Evolutionary conservation across 2,797 vertebrate genomes (phyloP), one percentile per base, ranked within the genome.

Genomic region (Acrossocheilus wenchowensis): DNA sequence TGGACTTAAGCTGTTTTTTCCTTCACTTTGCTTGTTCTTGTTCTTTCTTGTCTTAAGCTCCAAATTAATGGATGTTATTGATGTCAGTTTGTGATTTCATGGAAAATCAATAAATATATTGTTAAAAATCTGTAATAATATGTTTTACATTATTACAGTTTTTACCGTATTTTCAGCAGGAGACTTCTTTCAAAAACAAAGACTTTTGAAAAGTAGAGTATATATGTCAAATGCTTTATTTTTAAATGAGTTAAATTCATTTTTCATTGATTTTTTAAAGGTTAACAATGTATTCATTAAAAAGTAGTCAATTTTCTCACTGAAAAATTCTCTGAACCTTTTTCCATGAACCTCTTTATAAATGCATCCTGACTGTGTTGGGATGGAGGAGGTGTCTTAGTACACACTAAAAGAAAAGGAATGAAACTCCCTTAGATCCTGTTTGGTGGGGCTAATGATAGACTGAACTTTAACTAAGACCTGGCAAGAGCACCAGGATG

Each of bases 371-470:
- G 19, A 48, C 19, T 60, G 17, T 50, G 57, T 54, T 69, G 10
- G 48, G 34, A 41, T 68, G 15, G 15, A 30, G n/a, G 39, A 23
- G 64, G 39, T 36, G 66, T 17, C 10, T 7, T 45, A 39, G 36
- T 23, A 48, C 4, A 75, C 3, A 15, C 39, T 14, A 30, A 17
- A 81, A n/a, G 3, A 30, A 2, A 50, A 43, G 10, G 15, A 83
- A 73, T 48, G 26, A 10, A 83, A 57, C 17, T 69, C 52, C 52
- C 77, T 12, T 5, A 19, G 66, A 79, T 72, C 50, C 66, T 72
- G 41, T 85, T 62, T 79, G 64, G 19, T 14, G 17, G n/a, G 4
- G 17, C 64, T 85, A 69, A 85, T 78, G 52, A 79, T 68, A n/a
- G 26, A 62, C 11, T 26, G 21, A 71, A 36, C 50, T 45, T 78